Conservation (phyloP, 2,888 invertebrate species). For the Drosophila longiperda region DNA sequence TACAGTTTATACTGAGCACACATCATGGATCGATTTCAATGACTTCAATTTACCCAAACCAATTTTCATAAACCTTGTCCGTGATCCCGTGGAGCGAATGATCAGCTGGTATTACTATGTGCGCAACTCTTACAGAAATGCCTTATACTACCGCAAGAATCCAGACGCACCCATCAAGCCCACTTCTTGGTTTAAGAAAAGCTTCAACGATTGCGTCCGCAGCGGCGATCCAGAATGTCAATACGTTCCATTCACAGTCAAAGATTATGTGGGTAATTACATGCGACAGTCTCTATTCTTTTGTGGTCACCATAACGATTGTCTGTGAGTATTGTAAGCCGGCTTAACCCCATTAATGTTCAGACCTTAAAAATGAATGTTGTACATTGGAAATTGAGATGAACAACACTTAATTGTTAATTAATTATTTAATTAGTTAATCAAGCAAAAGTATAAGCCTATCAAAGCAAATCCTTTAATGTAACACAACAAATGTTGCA, state of each 20-base stretch:
- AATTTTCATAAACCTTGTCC: slow-evolving; percentile 94
- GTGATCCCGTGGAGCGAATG: slow-evolving; percentile 94
- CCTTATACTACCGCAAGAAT: slow-evolving; percentile 92
- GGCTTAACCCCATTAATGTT: slow-evolving; percentile 3
- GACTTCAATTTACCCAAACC: slow-evolving; percentile 91
- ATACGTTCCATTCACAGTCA: slow-evolving; percentile 91
- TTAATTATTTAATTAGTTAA: too few relatives aligned
- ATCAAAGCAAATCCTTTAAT: neutral
- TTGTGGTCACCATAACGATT: slow-evolving; percentile 93
- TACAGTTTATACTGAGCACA: slow-evolving; percentile 93
- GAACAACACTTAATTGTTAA: neutral
- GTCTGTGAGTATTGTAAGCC: slow-evolving; percentile 87
- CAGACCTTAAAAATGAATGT: neutral
- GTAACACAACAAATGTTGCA: neutral
- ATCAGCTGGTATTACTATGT: slow-evolving; percentile 97
- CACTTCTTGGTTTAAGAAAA: slow-evolving; percentile 85
- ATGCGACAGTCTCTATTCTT: slow-evolving; percentile 93
- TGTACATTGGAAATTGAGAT: neutral
- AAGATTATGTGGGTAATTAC: slow-evolving; percentile 93
- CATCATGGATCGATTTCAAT: slow-evolving; percentile 94
- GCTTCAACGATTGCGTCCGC: slow-evolving; percentile 93
- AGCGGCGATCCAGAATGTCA: slow-evolving; percentile 92
- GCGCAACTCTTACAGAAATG: slow-evolving; percentile 88
- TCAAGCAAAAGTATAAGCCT: too few relatives aligned
- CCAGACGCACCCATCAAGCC: slow-evolving; percentile 87